Evolutionary conservation across 64 coral and sea anemone genomes (phyloP).

Genomic region (Catalaphyllia jardinei): DNA sequence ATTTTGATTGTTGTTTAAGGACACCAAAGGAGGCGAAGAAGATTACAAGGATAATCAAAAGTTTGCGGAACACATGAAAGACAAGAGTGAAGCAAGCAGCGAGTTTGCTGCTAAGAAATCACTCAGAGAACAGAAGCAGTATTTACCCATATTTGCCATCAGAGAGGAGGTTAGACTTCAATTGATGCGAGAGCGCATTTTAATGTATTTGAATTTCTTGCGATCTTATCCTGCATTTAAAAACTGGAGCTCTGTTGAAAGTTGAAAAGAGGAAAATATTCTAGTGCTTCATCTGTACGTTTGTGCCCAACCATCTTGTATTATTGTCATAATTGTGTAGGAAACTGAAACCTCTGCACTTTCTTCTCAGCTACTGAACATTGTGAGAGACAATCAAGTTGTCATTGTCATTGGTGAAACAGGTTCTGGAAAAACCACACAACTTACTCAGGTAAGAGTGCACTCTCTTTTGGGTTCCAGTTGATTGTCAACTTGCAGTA

Average conservation of each 20-base stretch:
- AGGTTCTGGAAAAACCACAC: constrained; percentile 98
- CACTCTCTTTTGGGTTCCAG: not conserved
- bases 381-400: constrained; percentile 96
- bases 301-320: too few species aligned
- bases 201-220: too few species aligned
- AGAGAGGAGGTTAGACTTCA: constrained; percentile 78
- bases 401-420: constrained; percentile 98
- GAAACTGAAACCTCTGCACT: not conserved
- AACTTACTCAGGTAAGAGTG: constrained; percentile 81
- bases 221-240: too few species aligned
- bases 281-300: too few species aligned
- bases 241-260: too few species aligned
- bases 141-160: constrained; percentile 95
- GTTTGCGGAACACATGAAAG: constrained; percentile 98
- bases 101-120: constrained; percentile 96
- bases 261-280: too few species aligned
- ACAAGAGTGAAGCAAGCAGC: constrained; percentile 80
- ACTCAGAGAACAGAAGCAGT: constrained; percentile 80
- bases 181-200: not conserved
- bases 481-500: too few species aligned
- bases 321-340: too few species aligned
- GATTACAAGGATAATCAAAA: constrained; percentile 94
- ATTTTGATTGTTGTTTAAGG: constrained; percentile 39
- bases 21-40: constrained; percentile 63
- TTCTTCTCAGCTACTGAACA: constrained; percentile 73